Conservation (phyloP, 2,888 invertebrate genomes). For the Xestia c-nigrum region DNA sequence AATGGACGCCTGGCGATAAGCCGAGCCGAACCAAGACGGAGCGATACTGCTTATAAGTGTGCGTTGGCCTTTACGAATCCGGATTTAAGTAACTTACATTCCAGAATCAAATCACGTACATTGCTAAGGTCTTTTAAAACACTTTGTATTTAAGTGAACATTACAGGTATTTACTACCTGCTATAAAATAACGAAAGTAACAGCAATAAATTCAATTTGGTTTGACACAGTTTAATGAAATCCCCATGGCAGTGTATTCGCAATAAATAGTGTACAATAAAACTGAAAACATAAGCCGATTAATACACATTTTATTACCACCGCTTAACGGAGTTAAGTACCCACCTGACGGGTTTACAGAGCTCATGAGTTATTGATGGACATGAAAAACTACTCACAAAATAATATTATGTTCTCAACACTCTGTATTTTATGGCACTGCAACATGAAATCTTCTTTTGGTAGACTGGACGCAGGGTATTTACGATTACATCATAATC, state of each 20-base stretch:
- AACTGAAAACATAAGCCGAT: constrained; percentile 50
- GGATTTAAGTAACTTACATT: not conserved
- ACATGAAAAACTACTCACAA: constrained; percentile 12
- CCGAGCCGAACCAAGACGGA: not conserved
- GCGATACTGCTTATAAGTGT: not conserved
- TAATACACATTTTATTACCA: constrained; percentile 48
- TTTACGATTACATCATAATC: not conserved
- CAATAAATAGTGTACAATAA: constrained; percentile 35
- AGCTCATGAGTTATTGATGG: constrained; percentile 38
- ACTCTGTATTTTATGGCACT: constrained; percentile 10
- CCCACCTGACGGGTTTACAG: constrained; percentile 39
- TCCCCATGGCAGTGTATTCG: constrained; percentile 22
- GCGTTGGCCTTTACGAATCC: not conserved
- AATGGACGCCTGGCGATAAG: not conserved
- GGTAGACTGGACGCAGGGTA: not conserved
- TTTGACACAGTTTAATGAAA: constrained; percentile 37
- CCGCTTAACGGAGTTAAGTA: constrained; percentile 48
- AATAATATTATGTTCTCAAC: constrained; percentile 10
- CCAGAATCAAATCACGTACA: not conserved
- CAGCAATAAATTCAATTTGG: constrained; percentile 32
- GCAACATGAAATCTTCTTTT: not conserved
- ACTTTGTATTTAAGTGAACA: not conserved
- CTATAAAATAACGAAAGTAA: constrained; percentile 31
- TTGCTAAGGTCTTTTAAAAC: not conserved
- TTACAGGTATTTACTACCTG: not conserved